These are phyloP conservation scores for Alviniconcha strummeri DNA, from an alignment of 2,888 invertebrate species.

Conservation along the genomic window DNA sequence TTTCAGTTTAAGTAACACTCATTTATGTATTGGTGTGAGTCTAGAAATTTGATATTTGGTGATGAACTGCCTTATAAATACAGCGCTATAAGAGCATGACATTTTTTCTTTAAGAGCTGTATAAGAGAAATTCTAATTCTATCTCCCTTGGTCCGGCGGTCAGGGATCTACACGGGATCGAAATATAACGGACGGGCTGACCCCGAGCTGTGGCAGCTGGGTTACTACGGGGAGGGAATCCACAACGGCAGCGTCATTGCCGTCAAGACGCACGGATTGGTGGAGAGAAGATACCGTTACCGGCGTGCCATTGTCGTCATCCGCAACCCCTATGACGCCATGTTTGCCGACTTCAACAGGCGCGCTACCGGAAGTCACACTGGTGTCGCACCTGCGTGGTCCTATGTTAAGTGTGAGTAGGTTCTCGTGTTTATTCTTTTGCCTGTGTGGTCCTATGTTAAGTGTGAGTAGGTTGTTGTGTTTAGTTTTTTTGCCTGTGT, in stretches of 20 bases:
- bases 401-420: conserved; percentile 32
- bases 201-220: conserved; percentile 36
- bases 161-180: conserved; percentile 51
- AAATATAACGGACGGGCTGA: conserved; percentile 42
- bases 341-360: conserved; percentile 52
- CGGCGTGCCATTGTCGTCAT: conserved; percentile 46
- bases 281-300: conserved; percentile 26
- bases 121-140: no score
- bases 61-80: no score
- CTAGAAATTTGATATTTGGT: no score
- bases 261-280: conserved; percentile 46
- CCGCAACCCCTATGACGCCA: conserved; percentile 48
- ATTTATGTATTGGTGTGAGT: no score
- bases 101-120: no score
- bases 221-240: conserved; percentile 49
- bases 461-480: neutral
- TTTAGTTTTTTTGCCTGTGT: neutral
- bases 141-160: no score
- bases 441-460: conserved; percentile 31
- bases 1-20: no score
- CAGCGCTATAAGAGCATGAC: no score
- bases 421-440: neutral
- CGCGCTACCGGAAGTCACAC: conserved; percentile 40
- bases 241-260: conserved; percentile 41
- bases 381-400: conserved; percentile 38